Evolutionary conservation across 2,113 vertebrate species (phyloP).

Genomic region (Piaya cayana): DNA sequence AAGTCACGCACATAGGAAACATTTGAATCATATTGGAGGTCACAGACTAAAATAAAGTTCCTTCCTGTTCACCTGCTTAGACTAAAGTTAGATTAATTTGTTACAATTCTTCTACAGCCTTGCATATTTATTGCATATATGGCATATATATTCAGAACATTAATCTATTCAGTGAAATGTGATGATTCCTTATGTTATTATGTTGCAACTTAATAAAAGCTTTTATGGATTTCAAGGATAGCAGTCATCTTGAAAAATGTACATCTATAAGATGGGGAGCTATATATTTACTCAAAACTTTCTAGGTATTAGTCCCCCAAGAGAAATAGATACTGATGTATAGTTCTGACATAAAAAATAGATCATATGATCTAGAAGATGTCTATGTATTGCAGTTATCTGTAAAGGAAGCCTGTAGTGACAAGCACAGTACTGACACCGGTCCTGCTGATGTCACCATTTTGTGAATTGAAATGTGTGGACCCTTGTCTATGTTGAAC

Average conservation of each 20-base stretch:
- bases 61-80: neutral
- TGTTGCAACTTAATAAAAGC: neutral
- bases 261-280: neutral
- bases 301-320: neutral
- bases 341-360: neutral
- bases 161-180: neutral
- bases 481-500: neutral
- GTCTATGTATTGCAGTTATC: neutral
- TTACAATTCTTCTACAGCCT: neutral
- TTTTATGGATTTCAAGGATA: neutral
- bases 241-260: neutral
- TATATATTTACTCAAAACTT: neutral
- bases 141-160: neutral
- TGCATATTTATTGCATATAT: neutral
- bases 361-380: neutral
- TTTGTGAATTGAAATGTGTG: neutral
- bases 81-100: neutral
- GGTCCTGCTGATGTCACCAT: neutral
- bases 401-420: neutral
- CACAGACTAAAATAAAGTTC: neutral
- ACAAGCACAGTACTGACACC: rapidly evolving
- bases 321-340: neutral
- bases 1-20: neutral
- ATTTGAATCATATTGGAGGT: neutral
- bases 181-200: neutral